Conservation (phyloP, 2,113 vertebrate genomes). For the Erythrocercus mccallii region DNA sequence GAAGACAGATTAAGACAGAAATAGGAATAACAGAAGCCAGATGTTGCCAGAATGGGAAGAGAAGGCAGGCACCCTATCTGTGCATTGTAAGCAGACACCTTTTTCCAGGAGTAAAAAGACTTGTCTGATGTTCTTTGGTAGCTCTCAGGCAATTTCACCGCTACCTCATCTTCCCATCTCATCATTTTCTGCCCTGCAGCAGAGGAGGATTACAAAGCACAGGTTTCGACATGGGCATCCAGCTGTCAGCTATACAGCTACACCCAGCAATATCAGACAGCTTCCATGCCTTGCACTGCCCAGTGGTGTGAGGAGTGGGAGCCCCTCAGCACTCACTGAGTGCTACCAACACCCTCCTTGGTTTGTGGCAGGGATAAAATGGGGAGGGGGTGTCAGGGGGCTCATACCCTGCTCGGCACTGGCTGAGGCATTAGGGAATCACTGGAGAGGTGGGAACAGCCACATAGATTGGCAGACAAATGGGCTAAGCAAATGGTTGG, state of each 20-base stretch:
- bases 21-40: not conserved
- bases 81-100: not conserved
- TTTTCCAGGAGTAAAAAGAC: not conserved
- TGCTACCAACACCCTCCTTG: not conserved
- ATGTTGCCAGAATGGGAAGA: not conserved
- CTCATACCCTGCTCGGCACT: rapidly evolving
- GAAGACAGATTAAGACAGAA: not conserved
- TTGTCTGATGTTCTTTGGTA: not conserved
- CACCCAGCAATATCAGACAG: rapidly evolving
- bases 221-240: not conserved
- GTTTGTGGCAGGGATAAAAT: not conserved
- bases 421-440: not conserved
- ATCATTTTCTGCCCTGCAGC: not conserved
- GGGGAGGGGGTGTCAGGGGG: not conserved
- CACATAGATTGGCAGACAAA: rapidly evolving
- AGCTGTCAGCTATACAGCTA: not conserved
- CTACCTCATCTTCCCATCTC: not conserved
- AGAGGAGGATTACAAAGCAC: not conserved
- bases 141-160: not conserved
- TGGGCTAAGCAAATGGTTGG: not conserved
- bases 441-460: not conserved
- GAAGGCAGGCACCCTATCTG: not conserved
- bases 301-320: rapidly evolving
- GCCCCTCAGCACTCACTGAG: not conserved
- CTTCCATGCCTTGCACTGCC: not conserved